Percentiles rank a stretch among this genome's conserved stretches.
phyloP scores from a whole-genome alignment of 2,797 vertebrate species.

The Phrynocephalus forsythii region DNA sequence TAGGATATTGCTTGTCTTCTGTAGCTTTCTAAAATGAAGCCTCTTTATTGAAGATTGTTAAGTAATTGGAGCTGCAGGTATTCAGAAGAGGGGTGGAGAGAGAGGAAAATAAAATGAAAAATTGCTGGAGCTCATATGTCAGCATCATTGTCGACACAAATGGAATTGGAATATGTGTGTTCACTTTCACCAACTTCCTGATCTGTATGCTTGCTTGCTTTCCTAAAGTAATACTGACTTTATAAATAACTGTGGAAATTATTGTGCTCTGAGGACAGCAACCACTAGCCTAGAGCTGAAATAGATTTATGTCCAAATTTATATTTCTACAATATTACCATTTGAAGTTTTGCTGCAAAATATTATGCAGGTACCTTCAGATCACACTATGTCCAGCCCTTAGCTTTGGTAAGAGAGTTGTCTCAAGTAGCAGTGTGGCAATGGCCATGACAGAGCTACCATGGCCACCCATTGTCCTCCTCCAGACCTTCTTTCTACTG shows the following conservation, averaged over 20 bases:
- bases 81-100: background rate
- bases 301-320: background rate
- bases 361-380: background rate
- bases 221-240: conserved; percentile 29
- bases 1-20: conserved; percentile 41
- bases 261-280: conserved; percentile 67
- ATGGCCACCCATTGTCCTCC: too few species aligned
- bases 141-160: conserved; percentile 35
- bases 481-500: too few species aligned
- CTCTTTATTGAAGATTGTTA: conserved; percentile 55
- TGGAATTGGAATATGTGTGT: background rate
- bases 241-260: conserved; percentile 73
- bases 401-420: too few species aligned
- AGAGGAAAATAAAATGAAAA: conserved; percentile 46
- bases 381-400: too few species aligned
- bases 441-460: too few species aligned
- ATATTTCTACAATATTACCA: too few species aligned
- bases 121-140: conserved; percentile 33
- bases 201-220: conserved; percentile 30
- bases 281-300: conserved; percentile 56
- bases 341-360: background rate
- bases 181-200: conserved; percentile 54
- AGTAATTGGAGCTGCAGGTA: conserved; percentile 44
- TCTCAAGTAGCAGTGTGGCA: too few species aligned
- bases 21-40: conserved; percentile 51